Evolutionary conservation across 2,888 invertebrate species (phyloP).

Genomic region (Apoderus coryli): DNA sequence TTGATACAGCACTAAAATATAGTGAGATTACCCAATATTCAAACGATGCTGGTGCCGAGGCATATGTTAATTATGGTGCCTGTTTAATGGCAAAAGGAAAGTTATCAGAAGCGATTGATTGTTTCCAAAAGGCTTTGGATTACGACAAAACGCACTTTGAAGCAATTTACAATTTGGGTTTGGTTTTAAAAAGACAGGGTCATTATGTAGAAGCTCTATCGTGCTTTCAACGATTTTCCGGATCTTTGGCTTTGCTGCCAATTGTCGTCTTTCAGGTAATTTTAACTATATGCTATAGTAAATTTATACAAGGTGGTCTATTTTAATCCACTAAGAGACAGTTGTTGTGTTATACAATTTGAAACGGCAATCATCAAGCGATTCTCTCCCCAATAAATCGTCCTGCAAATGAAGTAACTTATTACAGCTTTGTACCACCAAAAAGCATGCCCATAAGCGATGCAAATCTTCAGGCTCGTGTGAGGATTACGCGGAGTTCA

Average conservation of each 20-base stretch:
- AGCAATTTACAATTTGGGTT: conserved; percentile 69
- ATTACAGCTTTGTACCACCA: no score
- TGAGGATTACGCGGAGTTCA: no score
- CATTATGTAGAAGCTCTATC: conserved; percentile 62
- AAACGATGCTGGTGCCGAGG: conserved; percentile 66
- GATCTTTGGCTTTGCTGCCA: conserved; percentile 40
- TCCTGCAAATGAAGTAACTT: no score
- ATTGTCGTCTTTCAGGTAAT: conserved; percentile 55
- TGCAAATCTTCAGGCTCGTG: no score
- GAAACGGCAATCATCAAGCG: no score
- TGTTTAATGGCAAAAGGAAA: conserved; percentile 57
- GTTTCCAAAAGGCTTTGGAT: conserved; percentile 60
- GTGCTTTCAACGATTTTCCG: conserved; percentile 60
- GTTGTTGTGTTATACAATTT: no score
- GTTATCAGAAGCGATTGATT: conserved; percentile 52
- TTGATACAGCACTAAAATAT: conserved; percentile 61
- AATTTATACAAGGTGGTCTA: no score
- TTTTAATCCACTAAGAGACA: no score
- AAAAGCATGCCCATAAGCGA: no score
- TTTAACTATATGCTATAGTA: no score
- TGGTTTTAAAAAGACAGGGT: conserved; percentile 53
- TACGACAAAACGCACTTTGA: conserved; percentile 72
- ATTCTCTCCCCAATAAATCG: no score
- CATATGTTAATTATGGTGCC: conserved; percentile 75
- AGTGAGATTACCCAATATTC: conserved; percentile 58